These are phyloP conservation scores for Andricus curvator DNA, from an alignment of 2,888 invertebrate genomes.

Conservation along the genomic window DNA sequence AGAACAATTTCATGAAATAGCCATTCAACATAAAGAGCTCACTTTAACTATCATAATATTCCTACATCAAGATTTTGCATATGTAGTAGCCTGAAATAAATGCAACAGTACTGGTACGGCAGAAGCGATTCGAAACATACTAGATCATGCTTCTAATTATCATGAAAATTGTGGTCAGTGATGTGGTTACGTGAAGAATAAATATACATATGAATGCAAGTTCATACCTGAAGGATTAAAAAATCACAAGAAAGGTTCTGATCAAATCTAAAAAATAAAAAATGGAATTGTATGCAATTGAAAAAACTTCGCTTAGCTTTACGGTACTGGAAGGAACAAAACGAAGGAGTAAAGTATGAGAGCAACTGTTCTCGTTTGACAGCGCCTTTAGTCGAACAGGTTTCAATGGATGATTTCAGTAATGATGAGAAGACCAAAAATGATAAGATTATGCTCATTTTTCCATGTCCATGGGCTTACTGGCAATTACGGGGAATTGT, in stretches of 20 bases:
- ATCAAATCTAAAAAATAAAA: not conserved
- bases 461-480: too few species aligned
- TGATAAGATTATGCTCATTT: too few species aligned
- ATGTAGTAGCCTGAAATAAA: not conserved
- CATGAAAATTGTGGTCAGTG: constrained; percentile 51
- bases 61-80: too few species aligned
- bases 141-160: constrained; percentile 48
- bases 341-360: constrained; percentile 48
- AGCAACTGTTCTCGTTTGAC: constrained; percentile 42
- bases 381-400: not conserved
- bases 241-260: constrained; percentile 9
- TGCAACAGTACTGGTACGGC: not conserved
- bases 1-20: too few species aligned
- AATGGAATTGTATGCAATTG: constrained; percentile 40
- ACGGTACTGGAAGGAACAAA: constrained; percentile 46
- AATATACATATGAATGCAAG: too few species aligned
- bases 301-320: constrained; percentile 47
- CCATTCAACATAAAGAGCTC: too few species aligned
- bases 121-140: constrained; percentile 48
- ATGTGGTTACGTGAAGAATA: constrained; percentile 43
- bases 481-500: too few species aligned
- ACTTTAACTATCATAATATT: too few species aligned
- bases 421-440: too few species aligned
- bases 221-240: constrained; percentile 7
- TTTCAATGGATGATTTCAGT: too few species aligned